Evolutionary conservation across 2,797 vertebrate species (phyloP).

Genomic region (Poeciliopsis turneri): DNA sequence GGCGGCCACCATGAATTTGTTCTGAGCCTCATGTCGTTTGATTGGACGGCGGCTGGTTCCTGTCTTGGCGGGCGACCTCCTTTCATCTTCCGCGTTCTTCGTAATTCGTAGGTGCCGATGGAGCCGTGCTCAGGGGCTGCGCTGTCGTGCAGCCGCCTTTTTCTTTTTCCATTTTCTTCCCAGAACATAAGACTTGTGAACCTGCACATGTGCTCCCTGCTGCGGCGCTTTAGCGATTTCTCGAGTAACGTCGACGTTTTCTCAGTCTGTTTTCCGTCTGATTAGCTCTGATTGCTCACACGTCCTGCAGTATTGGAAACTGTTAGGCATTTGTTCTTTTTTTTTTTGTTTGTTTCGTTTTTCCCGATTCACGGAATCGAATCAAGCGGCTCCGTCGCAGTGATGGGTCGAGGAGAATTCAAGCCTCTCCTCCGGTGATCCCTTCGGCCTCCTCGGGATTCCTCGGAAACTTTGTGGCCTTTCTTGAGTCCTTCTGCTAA

Average conservation of each 20-base stretch:
- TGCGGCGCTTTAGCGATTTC: neutral
- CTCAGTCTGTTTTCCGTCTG: neutral
- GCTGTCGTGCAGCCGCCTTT: neutral
- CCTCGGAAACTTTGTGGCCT: neutral
- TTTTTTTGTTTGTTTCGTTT: neutral
- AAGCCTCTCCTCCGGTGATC: neutral
- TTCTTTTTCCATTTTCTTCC: neutral
- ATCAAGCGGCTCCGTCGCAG: neutral
- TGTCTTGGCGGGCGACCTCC: neutral
- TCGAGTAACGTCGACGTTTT: neutral
- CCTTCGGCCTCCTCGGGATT: neutral
- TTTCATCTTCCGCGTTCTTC: constrained; percentile 1
- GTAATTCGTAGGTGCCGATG: neutral
- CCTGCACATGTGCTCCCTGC: constrained; percentile 14
- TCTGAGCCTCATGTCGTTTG: neutral
- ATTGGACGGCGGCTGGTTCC: neutral
- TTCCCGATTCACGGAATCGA: neutral
- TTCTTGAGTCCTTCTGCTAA: neutral
- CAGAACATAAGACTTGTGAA: constrained; percentile 10
- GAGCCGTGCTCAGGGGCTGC: neutral
- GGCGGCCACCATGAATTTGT: constrained; percentile 7
- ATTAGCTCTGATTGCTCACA: neutral
- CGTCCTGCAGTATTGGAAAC: neutral
- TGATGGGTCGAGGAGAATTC: neutral
- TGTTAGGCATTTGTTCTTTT: neutral